Evolutionary conservation across 2,113 vertebrate genomes (phyloP), one percentile per base, ranked within the genome.

Genomic region (Pyxicephalus adspersus): DNA sequence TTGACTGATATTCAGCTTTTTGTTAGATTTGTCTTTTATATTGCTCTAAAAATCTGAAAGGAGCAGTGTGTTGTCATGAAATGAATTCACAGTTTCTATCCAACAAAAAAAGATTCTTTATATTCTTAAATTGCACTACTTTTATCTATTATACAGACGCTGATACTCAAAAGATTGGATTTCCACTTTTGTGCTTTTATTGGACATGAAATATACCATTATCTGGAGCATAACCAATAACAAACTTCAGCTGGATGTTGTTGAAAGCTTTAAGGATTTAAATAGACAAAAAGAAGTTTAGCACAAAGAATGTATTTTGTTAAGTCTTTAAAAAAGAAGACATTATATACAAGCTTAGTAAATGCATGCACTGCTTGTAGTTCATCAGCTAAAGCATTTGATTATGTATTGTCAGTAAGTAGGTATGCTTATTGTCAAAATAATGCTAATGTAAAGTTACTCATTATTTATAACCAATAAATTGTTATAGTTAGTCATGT

Each of bases 221-320:
- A 71, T 71, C 68, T 54, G 19, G 16, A 55, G 70, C 26, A 73
- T 25, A 71, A n/a, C 25, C 23, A 55, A 57, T 55, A 73, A 73
- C 51, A 55, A 58, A 52, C 67, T 71, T 71, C 20, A 45, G 72
- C 13, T 61, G 72, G 55, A 75, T 61, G 20, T 52, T 29, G 20
- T 55, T 75, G 20, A 75, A 75, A 75, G 72, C 34, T 2, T n/a
- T 20, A 61, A 57, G 18, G 71, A 58, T 58, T 73, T 73, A 73
- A 58, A 73, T 58, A 73, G 26, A 73, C 22, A 9, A 57, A 73
- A 57, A 26, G 28, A 26, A 72, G 28, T 45, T 9, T 50, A 28
- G n/a, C 6, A 57, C 71, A 58, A 54, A 58, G 28, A 55, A 28
- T 20, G 25, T 20, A 15, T 73, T 28, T 34, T 34, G 17, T 73